Percentiles rank a stretch among this genome's conserved stretches.
These are phyloP conservation scores for Eleginops maclovinus DNA, from an alignment of 2,113 vertebrate genomes.

Conservation along the genomic window DNA sequence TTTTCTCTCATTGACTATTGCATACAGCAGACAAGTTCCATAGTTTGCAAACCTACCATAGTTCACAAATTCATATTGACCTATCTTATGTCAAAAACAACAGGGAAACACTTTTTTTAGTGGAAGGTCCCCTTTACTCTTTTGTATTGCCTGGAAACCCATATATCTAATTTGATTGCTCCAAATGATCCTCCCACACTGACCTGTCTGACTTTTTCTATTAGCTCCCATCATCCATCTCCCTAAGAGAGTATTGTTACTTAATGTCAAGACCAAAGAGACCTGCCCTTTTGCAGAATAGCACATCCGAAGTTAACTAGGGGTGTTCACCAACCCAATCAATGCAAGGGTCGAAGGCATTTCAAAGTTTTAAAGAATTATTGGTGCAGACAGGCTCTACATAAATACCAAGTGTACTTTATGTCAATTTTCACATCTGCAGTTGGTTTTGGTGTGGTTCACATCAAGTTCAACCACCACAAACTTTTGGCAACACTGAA, in stretches of 20 bases:
- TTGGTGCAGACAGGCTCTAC: not conserved
- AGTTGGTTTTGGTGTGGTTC: not conserved
- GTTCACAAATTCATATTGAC: no score
- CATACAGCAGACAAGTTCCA: no score
- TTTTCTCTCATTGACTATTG: no score
- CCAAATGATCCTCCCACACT: not conserved
- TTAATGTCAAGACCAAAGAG: not conserved
- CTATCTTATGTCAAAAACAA: no score
- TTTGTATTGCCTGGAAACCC: not conserved
- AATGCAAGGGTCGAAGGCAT: not conserved
- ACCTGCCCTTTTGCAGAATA: not conserved
- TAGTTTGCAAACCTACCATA: no score
- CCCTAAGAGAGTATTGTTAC: not conserved
- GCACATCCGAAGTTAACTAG: not conserved
- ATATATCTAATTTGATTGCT: not conserved
- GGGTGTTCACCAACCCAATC: not conserved
- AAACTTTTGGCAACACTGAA: constrained; percentile 9
- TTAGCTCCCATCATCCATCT: not conserved
- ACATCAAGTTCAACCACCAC: constrained; percentile 16
- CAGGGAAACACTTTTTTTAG: no score
- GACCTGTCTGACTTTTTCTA: not conserved
- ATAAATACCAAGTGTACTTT: not conserved
- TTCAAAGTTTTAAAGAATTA: not conserved
- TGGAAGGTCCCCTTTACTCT: no score
- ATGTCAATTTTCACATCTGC: not conserved